Conservation (phyloP, 1,140 invertebrate genomes). For the Drosophila parvula region DNA sequence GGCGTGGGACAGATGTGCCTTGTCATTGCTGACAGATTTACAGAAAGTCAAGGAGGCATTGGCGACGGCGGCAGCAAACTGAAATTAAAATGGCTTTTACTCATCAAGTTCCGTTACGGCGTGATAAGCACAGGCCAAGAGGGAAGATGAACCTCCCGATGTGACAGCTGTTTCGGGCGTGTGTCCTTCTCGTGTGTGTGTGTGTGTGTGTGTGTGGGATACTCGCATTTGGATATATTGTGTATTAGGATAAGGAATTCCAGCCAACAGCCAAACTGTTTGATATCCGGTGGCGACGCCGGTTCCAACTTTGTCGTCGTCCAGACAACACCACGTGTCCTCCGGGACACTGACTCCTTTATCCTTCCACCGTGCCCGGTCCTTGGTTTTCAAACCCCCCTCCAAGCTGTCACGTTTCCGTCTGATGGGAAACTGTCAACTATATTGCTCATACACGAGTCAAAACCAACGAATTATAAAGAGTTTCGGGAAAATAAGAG, state of each 20-base stretch:
- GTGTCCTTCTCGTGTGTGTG: slow-evolving; percentile 3
- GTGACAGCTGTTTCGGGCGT: slow-evolving; percentile 47
- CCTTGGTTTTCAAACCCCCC: slow-evolving; percentile 9
- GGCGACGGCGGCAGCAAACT: slow-evolving; percentile 36
- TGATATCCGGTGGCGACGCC: slow-evolving; percentile 76
- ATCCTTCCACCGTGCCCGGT: background rate
- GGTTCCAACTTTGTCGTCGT: slow-evolving; percentile 62
- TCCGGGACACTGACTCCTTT: slow-evolving; percentile 14
- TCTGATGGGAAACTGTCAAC: slow-evolving; percentile 67
- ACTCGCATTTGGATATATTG: slow-evolving; percentile 49
- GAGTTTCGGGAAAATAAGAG: background rate
- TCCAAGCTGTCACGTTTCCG: slow-evolving; percentile 67
- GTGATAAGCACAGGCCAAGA: slow-evolving; percentile 22
- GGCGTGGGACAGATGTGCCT: slow-evolving; percentile 15
- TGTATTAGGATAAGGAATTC: slow-evolving; percentile 41
- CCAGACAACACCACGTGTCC: slow-evolving; percentile 36
- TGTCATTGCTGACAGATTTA: slow-evolving; percentile 73
- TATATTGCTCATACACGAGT: slow-evolving; percentile 57
- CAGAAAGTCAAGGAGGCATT: slow-evolving; percentile 56
- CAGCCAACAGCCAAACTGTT: slow-evolving; percentile 68
- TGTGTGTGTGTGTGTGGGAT: slow-evolving; percentile 12
- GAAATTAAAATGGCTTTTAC: slow-evolving; percentile 76
- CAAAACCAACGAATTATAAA: background rate
- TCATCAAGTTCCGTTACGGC: slow-evolving; percentile 67
- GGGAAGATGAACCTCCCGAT: slow-evolving; percentile 12